phyloP scores from a whole-genome alignment of 2,113 vertebrate genomes.

The Apodemus sylvaticus region DNA sequence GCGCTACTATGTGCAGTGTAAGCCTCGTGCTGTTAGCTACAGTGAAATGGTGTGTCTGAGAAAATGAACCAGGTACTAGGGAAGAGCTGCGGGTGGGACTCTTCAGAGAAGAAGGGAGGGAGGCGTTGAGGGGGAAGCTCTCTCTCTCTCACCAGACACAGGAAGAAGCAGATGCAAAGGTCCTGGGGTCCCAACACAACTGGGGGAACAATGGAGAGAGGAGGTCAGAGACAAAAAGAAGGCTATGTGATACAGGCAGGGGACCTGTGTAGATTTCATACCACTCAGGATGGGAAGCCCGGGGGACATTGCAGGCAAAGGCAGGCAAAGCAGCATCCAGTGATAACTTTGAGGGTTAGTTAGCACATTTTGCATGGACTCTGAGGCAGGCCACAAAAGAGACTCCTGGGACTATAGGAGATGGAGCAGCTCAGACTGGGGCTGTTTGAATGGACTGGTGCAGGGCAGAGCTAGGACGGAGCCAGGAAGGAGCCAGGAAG shows the following conservation, averaged over 20 bases:
- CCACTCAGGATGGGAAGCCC: rapidly evolving
- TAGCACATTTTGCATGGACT: neutral
- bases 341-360: rapidly evolving
- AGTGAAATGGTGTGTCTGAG: neutral
- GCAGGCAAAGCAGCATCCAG: rapidly evolving
- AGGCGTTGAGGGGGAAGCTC: neutral
- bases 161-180: neutral
- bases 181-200: neutral
- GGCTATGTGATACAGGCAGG: rapidly evolving
- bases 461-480: neutral
- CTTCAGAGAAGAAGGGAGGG: neutral
- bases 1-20: neutral
- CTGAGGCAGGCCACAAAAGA: neutral
- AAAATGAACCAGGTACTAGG: neutral
- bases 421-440: neutral
- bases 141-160: neutral
- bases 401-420: too few species aligned
- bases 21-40: neutral
- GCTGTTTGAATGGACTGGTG: rapidly evolving
- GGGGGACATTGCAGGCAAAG: neutral
- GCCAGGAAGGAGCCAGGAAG: too few species aligned
- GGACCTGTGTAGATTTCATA: neutral
- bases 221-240: neutral
- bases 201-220: too few species aligned
- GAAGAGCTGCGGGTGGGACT: neutral